Evolutionary conservation across 2,797 vertebrate species (phyloP), one percentile per base, ranked within the genome.

Genomic region (Ceyx erithaca): DNA sequence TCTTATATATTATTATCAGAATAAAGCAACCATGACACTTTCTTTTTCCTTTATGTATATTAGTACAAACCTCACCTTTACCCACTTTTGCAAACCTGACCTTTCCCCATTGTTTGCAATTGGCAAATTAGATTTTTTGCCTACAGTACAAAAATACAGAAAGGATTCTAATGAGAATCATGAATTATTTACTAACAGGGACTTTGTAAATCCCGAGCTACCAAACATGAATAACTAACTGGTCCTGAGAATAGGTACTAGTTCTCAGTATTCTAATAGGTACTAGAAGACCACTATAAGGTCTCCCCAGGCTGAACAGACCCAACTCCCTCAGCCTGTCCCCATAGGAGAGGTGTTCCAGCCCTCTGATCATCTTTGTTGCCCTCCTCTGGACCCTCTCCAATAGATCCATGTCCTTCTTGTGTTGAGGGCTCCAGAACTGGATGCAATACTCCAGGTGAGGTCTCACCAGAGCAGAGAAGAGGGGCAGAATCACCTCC

Each of bases 141-240:
- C 61, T 61, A 67, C n/a, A 31, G 46, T 41, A 85, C 20, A 79
- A 91, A 91, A 87, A 78, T 58, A 40, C 28, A 28, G 26, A 59
- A 86, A 57, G 43, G 79, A 94, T 85, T 90, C 26, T 90, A 63
- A 91, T 68, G 68, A 89, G 68, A 80, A 49, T 76, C 61, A 85
- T 94, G 52, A 87, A 94, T 94, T 93, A 94, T 94, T 95, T 94
- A 90, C 45, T 80, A 67, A 23, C 31, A 57, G 49, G 23, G 49
- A 23, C 37, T 85, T 87, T 82, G 43, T 82, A 90, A 92, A 87
- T 85, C 73, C 66, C 15, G 77, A 67, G 64, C 43, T 76, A 70
- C 35, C 46, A 84, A 85, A 83, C 26, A 41, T 72, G 76, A 80
- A 89, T 94, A 94, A 94, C 69, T 59, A 89, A 85, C n/a, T 61